Base-by-base conservation (phyloP, 1,140 invertebrate genomes). In the Dolichoris vasculosae region DNA sequence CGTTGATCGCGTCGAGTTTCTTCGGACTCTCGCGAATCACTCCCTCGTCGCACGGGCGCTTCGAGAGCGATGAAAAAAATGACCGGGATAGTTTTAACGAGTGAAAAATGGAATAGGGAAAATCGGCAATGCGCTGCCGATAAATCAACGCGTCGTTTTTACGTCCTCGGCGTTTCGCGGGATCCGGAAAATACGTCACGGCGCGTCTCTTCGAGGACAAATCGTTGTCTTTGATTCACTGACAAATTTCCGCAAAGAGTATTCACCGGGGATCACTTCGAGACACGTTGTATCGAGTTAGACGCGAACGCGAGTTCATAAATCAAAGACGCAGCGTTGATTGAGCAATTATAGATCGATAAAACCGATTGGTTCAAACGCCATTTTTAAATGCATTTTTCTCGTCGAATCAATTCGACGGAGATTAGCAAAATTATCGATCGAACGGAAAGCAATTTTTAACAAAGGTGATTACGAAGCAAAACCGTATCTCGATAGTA, bases 111-210 rank as follows among this genome's bases (percentile, higher is more conserved):
- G 69, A 26, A 71, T 13, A 35, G 35, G 32, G 55, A 79, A 84
- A 84, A 84, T 84, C 64, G 83, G 63, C 71, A 84, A 71, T 71
- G 46, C 63, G 48, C 63, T 15, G 55, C 26, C 73, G 23, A 84
- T 84, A 84, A 84, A 84, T 84, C 82, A 84, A 67, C 40, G 48
- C 48, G 32, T 15, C 32, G 69, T 63, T 40, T 48, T 76, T 84
- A 69, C 78, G n/a, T 23, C 4, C 51, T 51, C 38, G 51, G 4
- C 71, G 71, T 82, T 59, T 55, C 67, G 69, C 73, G 32, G 32
- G 82, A 83, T 32, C 69, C 80, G 80, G 64, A 71, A 73, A 73
- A 32, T 23, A 38, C 43, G 38, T 32, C 17, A n/a, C 71, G 38
- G 0, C 69, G 23, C 30, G 1, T 67, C n/a, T 55, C 0, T n/a